Evolutionary conservation across 2,888 invertebrate genomes (phyloP).

Genomic region (Pherbina coryleti): DNA sequence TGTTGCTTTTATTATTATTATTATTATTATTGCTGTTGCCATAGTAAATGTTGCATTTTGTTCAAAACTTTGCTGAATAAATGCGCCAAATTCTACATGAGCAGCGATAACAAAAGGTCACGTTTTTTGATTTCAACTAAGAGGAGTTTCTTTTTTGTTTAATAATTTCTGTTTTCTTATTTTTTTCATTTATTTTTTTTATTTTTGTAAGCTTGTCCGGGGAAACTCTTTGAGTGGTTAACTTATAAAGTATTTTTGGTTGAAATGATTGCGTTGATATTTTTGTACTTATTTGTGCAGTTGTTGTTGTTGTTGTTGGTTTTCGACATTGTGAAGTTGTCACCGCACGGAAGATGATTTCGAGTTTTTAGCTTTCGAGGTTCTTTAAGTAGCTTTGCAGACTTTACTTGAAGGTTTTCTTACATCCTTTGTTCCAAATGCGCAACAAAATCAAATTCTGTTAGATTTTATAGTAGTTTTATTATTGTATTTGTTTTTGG

Average conservation of each 20-base stretch:
- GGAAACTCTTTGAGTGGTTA: conserved; percentile 17
- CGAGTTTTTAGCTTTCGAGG: not conserved
- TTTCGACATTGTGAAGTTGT: not conserved
- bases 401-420: not conserved
- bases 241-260: conserved; percentile 27
- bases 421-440: not conserved
- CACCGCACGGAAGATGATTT: conserved; percentile 1
- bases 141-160: no score
- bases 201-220: not conserved
- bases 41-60: no score
- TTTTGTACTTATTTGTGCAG: not conserved
- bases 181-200: no score
- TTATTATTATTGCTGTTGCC: no score
- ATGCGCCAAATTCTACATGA: no score
- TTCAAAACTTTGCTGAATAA: no score
- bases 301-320: no score
- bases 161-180: no score
- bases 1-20: no score
- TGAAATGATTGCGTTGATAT: conserved; percentile 13
- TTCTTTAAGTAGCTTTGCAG: not conserved
- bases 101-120: no score
- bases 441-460: not conserved
- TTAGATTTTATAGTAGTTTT: not conserved
- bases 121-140: no score
- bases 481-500: not conserved